Conservation (phyloP, 1,140 invertebrate genomes). For the Drosophila bifasciata region DNA sequence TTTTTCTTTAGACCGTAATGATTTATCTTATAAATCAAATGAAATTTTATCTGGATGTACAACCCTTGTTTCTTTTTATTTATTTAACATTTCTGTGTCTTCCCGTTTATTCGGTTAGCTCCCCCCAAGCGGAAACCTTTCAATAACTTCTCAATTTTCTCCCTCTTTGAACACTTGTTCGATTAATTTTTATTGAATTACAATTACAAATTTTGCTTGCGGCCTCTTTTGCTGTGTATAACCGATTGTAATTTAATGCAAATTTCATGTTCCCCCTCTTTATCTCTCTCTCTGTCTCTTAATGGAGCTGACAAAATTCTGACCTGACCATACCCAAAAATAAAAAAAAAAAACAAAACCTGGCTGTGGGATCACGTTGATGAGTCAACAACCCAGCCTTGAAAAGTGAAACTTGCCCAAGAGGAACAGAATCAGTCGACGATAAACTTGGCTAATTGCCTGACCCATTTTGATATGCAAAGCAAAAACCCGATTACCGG, state of each 20-base stretch:
- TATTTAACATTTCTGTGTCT: constrained; percentile 34
- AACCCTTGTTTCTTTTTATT: neutral
- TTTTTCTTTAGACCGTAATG: too few relatives aligned
- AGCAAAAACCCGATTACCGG: too few relatives aligned
- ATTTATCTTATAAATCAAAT: too few relatives aligned
- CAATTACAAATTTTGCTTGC: constrained; percentile 23
- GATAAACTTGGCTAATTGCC: constrained; percentile 51
- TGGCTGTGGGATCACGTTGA: constrained; percentile 16
- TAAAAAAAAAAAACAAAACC: constrained; percentile 16
- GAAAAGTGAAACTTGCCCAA: constrained; percentile 61
- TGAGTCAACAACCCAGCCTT: constrained; percentile 70
- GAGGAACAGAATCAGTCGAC: constrained; percentile 47
- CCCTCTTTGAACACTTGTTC: constrained; percentile 35
- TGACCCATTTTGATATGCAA: constrained; percentile 59
- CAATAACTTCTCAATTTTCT: constrained; percentile 38
- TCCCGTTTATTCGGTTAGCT: constrained; percentile 16
- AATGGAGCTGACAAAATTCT: constrained; percentile 45
- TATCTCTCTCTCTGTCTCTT: constrained; percentile 16
- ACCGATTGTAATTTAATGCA: constrained; percentile 49
- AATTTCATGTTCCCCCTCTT: constrained; percentile 31
- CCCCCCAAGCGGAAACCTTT: constrained; percentile 15
- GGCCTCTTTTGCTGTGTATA: constrained; percentile 43
- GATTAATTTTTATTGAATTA: constrained; percentile 55
- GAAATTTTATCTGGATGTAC: too few relatives aligned
- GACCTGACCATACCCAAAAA: constrained; percentile 58